Evolutionary conservation across 2,888 invertebrate genomes (phyloP).

Genomic region (Ochropleura leucogaster): DNA sequence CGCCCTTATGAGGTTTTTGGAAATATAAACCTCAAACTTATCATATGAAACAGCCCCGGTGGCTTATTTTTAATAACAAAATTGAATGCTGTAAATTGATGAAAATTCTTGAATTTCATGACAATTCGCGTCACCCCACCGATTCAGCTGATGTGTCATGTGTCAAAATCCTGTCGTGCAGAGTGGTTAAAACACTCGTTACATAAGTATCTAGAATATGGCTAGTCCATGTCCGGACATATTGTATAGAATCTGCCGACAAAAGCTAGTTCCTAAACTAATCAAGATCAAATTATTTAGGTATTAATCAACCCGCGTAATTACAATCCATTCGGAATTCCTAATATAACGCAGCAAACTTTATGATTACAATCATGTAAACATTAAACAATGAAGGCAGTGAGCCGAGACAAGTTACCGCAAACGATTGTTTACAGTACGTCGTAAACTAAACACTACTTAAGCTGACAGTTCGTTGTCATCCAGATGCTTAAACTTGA

Average conservation of each 20-base stretch:
- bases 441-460: conserved; percentile 88
- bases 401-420: conserved; percentile 80
- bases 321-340: conserved; percentile 41
- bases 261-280: conserved; percentile 32
- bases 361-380: conserved; percentile 80
- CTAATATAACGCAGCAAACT: conserved; percentile 61
- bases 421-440: conserved; percentile 85
- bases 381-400: conserved; percentile 84
- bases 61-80: too few species aligned
- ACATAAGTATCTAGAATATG: too few species aligned
- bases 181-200: too few species aligned
- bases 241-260: background rate
- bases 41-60: too few species aligned
- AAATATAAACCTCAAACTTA: too few species aligned
- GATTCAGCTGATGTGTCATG: too few species aligned
- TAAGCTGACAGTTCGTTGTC: conserved; percentile 89
- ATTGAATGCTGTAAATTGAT: too few species aligned
- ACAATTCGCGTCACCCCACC: too few species aligned
- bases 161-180: too few species aligned
- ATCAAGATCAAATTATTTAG: conserved; percentile 42
- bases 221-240: too few species aligned
- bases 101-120: too few species aligned
- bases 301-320: conserved; percentile 45
- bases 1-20: too few species aligned
- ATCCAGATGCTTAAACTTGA: conserved; percentile 89